Evolutionary conservation across 2,113 vertebrate genomes (phyloP).

Genomic region (Ophiodon elongatus): DNA sequence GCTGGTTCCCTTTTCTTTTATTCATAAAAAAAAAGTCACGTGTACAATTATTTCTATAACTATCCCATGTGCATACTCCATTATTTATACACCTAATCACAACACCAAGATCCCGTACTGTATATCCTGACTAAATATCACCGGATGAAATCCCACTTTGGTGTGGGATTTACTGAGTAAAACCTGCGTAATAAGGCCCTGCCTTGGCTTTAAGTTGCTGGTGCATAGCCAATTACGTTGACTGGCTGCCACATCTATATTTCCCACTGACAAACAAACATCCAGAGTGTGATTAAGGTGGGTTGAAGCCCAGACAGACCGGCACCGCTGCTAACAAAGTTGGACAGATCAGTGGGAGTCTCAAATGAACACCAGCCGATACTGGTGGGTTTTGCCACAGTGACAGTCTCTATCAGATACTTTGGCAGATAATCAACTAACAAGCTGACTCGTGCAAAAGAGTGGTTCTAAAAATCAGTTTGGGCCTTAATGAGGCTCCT

Average conservation of each 20-base stretch:
- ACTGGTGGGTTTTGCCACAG: conserved; percentile 30
- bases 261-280: conserved; percentile 71
- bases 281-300: conserved; percentile 67
- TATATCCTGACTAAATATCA: conserved; percentile 32
- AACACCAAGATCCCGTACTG: conserved; percentile 10
- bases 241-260: conserved; percentile 64
- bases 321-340: conserved; percentile 40
- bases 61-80: conserved; percentile 2
- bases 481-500: not conserved
- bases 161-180: conserved; percentile 65
- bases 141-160: conserved; percentile 56
- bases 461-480: not conserved
- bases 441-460: conserved; percentile 8
- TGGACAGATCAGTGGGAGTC: conserved; percentile 43
- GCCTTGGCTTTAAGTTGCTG: conserved; percentile 65
- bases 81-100: conserved; percentile 28
- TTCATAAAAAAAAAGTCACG: not conserved
- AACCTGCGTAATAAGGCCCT: conserved; percentile 65
- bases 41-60: not conserved
- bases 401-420: conserved; percentile 39
- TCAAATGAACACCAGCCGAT: conserved; percentile 42
- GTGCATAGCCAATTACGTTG: conserved; percentile 79
- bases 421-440: conserved; percentile 36
- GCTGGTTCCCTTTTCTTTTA: not conserved
- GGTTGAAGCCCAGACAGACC: conserved; percentile 43